Evolutionary conservation across 2,888 invertebrate species (phyloP).

Genomic region (Drosophila infuscata): DNA sequence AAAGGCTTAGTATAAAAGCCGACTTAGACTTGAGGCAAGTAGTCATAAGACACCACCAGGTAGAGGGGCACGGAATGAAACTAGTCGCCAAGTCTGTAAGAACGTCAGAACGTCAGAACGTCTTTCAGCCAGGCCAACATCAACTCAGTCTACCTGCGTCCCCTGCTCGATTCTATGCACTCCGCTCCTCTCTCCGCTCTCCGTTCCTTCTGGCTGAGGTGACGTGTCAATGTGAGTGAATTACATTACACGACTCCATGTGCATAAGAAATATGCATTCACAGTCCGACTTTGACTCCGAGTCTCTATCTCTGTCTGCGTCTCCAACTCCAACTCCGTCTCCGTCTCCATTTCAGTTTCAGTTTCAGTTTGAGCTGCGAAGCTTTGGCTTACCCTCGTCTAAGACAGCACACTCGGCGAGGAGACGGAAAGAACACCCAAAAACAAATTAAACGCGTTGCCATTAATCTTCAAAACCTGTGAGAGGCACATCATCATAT

Average conservation of each 20-base stretch:
- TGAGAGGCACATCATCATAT: conserved; percentile 52
- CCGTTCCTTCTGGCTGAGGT: background rate
- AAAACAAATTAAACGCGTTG: conserved; percentile 81
- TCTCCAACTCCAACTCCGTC: background rate
- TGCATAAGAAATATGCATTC: conserved; percentile 37
- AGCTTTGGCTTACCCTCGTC: conserved; percentile 21
- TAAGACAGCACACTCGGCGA: conserved; percentile 11
- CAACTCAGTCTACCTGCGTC: conserved; percentile 9
- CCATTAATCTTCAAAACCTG: conserved; percentile 77
- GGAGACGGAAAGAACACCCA: conserved; percentile 67
- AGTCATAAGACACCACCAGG: conserved; percentile 1
- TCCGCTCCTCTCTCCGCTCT: background rate
- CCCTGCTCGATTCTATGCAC: background rate
- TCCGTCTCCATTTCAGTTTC: background rate
- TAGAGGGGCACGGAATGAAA: background rate
- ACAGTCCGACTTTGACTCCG: conserved; percentile 3
- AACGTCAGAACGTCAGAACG: background rate
- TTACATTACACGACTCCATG: conserved; percentile 41
- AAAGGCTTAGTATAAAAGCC: background rate
- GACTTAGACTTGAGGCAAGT: background rate
- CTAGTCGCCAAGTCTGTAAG: conserved; percentile 16
- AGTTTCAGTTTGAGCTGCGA: conserved; percentile 7
- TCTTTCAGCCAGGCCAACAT: background rate
- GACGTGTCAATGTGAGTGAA: conserved; percentile 66
- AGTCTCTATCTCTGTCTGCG: background rate